Percentiles rank a stretch among this genome's conserved stretches.
phyloP scores from a whole-genome alignment of 2,113 vertebrate species.

The Embiotoca jacksoni region DNA sequence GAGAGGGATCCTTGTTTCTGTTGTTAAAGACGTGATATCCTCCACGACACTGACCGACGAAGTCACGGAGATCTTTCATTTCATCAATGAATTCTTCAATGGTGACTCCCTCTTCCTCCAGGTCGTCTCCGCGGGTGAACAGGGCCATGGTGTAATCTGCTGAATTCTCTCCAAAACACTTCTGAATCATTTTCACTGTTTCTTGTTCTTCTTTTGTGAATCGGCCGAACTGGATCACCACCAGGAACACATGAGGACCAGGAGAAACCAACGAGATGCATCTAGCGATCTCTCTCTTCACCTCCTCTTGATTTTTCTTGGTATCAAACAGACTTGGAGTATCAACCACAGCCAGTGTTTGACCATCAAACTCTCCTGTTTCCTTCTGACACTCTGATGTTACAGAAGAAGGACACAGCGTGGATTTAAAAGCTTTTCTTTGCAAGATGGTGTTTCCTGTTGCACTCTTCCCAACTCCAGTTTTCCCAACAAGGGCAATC shows the following conservation, averaged over 20 bases:
- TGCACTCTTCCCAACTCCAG: neutral
- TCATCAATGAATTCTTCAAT: neutral
- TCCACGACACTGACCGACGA: conserved; percentile 9
- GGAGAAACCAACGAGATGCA: neutral
- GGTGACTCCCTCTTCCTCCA: accelerated
- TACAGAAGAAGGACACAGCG: neutral
- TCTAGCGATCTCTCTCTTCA: neutral
- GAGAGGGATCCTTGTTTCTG: neutral
- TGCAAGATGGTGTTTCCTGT: neutral
- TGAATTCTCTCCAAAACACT: neutral
- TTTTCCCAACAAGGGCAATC: neutral
- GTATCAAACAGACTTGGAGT: conserved; percentile 24
- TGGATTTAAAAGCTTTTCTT: neutral
- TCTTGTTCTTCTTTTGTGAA: neutral
- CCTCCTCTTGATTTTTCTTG: neutral
- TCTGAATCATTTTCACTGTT: neutral
- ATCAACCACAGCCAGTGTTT: neutral
- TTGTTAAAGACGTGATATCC: conserved; percentile 25
- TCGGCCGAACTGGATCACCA: neutral
- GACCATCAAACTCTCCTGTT: neutral
- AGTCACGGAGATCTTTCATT: neutral
- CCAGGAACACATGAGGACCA: conserved; percentile 33
- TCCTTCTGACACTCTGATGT: neutral
- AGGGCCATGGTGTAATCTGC: neutral
- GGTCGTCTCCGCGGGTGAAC: conserved; percentile 16